Evolutionary conservation across 1,140 invertebrate species (phyloP).

Genomic region (Kradibia gibbosae): DNA sequence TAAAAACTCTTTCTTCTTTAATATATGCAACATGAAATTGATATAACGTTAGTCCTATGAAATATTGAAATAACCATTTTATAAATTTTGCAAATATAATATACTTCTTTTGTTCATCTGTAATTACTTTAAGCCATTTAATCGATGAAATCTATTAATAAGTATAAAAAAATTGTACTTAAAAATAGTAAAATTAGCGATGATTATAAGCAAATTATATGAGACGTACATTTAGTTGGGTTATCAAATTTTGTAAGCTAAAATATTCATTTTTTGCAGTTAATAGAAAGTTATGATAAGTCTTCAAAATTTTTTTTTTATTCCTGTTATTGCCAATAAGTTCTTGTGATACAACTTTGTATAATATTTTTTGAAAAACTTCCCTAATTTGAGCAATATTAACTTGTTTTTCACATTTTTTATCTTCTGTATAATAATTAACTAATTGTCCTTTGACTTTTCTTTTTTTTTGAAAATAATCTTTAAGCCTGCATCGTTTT

Average conservation of each 20-base stretch:
- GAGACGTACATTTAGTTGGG: conserved; percentile 26
- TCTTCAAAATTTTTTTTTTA: conserved; percentile 41
- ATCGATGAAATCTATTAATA: conserved; percentile 30
- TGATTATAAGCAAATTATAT: neutral
- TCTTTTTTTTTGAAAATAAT: conserved; percentile 26
- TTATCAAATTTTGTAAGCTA: neutral
- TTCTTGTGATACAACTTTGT: conserved; percentile 19
- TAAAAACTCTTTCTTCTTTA: conserved; percentile 18
- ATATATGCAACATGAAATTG: conserved; percentile 27
- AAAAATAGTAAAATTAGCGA: neutral
- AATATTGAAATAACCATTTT: conserved; percentile 40
- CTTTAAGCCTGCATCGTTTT: neutral
- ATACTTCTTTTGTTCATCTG: neutral
- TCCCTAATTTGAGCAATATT: conserved; percentile 7
- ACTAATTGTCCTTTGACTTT: conserved; percentile 4
- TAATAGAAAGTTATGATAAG: conserved; percentile 5
- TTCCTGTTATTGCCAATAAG: conserved; percentile 28
- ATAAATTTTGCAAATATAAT: conserved; percentile 26
- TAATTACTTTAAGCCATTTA: neutral
- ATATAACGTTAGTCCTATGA: neutral
- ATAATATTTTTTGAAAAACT: conserved; percentile 4
- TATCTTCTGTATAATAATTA: conserved; percentile 17
- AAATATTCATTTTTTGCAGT: conserved; percentile 32
- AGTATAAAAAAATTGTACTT: neutral
- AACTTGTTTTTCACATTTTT: conserved; percentile 33